A percentile compares a stretch with the other conserved stretches of the same genome.
phyloP scores from a whole-genome alignment of 2,797 vertebrate genomes.

The Sitta carolinensis region DNA sequence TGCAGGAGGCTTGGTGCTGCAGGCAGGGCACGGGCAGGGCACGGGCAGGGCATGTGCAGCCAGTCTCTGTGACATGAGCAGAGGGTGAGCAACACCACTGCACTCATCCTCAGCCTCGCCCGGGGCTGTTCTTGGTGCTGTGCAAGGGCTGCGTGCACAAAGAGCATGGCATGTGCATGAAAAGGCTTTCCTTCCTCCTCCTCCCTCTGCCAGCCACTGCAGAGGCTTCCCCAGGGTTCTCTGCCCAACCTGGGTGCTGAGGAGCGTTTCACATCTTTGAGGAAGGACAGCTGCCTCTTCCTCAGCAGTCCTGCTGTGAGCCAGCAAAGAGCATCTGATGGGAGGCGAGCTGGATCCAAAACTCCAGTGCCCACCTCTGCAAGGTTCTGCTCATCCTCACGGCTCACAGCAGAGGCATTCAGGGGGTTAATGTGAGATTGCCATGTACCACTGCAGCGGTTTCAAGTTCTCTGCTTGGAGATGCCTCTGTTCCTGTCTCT shows the following conservation, averaged over 20 bases:
- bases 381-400: neutral
- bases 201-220: neutral
- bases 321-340: neutral
- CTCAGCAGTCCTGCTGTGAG: neutral
- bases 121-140: neutral
- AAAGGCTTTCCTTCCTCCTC: neutral
- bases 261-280: neutral
- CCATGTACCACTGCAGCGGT: neutral
- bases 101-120: fast-evolving
- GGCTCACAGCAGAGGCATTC: neutral
- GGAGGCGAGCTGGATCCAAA: neutral
- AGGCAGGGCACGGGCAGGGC: neutral
- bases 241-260: neutral
- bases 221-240: neutral
- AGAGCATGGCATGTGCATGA: fast-evolving
- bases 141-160: neutral
- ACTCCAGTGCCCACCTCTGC: neutral
- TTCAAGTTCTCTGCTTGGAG: neutral
- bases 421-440: neutral
- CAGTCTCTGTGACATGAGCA: neutral
- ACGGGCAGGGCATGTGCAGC: neutral
- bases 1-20: neutral
- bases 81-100: neutral
- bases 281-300: neutral
- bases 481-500: neutral